Conservation (phyloP, 2,888 invertebrate species). For the Nezara viridula region DNA sequence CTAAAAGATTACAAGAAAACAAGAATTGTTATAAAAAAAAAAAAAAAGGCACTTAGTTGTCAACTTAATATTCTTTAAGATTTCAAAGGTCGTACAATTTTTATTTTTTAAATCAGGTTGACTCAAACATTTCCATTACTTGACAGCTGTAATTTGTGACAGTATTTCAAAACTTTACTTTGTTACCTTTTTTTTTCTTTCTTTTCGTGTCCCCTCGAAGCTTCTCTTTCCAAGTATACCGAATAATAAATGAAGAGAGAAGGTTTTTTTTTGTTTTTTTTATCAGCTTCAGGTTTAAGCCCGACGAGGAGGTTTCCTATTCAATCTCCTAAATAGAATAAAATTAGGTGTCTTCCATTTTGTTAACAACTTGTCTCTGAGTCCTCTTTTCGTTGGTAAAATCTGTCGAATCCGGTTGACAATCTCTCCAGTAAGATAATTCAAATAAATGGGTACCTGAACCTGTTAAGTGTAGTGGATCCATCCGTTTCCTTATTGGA, state of each 20-base stretch:
- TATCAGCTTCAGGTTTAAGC: not conserved
- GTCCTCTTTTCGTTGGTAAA: not conserved
- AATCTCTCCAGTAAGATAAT: not conserved
- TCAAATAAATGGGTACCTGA: slow-evolving; percentile 2
- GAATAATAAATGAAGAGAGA: not conserved
- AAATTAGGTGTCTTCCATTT: not conserved
- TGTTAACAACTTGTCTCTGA: not conserved
- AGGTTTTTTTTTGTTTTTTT: not conserved
- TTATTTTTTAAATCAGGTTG: too few relatives aligned
- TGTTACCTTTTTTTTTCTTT: too few relatives aligned
- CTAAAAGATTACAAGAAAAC: too few relatives aligned
- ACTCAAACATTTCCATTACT: too few relatives aligned
- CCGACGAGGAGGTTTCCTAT: not conserved
- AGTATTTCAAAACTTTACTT: too few relatives aligned
- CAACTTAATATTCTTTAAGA: too few relatives aligned
- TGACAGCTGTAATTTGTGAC: too few relatives aligned
- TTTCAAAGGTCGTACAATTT: too few relatives aligned
- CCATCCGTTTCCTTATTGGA: not conserved
- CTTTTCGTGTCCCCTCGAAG: not conserved
- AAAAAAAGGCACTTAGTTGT: too few relatives aligned
- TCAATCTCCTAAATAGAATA: not conserved
- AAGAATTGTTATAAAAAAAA: too few relatives aligned
- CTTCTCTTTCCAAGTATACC: not conserved
- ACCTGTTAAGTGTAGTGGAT: not conserved
- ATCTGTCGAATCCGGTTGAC: not conserved